Percentiles rank a stretch among this genome's conserved stretches.
phyloP scores from a whole-genome alignment of 2,888 invertebrate genomes.

The Pocota personata region DNA sequence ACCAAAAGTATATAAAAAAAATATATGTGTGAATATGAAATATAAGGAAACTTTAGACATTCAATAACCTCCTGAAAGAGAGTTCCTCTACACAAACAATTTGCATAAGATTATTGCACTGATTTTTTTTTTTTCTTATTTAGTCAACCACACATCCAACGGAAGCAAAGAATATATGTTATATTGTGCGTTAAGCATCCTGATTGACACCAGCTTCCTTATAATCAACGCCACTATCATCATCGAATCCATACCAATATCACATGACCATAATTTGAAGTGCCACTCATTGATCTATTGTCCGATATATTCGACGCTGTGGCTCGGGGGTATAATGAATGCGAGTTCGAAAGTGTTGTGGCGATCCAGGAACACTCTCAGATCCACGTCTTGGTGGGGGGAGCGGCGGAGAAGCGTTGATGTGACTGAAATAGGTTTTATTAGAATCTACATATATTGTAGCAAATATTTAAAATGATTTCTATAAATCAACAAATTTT shows the following conservation, averaged over 20 bases:
- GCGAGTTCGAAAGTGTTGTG: conserved; percentile 86
- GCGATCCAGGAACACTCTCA: conserved; percentile 89
- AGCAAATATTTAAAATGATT: no score
- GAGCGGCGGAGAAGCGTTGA: conserved; percentile 83
- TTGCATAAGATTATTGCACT: conserved; percentile 63
- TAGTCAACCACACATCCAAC: conserved; percentile 11
- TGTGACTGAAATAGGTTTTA: conserved; percentile 78
- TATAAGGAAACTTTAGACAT: conserved; percentile 4
- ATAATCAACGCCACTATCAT: conserved; percentile 74
- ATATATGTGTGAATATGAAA: not conserved
- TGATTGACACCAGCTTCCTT: conserved; percentile 32
- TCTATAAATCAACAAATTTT: no score
- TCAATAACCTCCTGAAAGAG: conserved; percentile 10
- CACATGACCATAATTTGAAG: conserved; percentile 83
- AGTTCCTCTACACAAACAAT: conserved; percentile 24
- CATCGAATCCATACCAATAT: conserved; percentile 83
- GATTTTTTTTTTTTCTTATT: conserved; percentile 6
- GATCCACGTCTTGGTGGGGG: conserved; percentile 85
- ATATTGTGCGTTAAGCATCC: conserved; percentile 55
- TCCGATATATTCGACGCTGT: conserved; percentile 84
- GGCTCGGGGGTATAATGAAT: conserved; percentile 86
- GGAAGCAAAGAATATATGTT: conserved; percentile 23
- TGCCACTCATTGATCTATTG: conserved; percentile 83
- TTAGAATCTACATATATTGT: not conserved
- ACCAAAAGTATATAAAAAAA: conserved; percentile 26